Evolutionary conservation across 2,113 vertebrate species (phyloP), one percentile per base, ranked within the genome.

Genomic region (Thunnus thynnus): DNA sequence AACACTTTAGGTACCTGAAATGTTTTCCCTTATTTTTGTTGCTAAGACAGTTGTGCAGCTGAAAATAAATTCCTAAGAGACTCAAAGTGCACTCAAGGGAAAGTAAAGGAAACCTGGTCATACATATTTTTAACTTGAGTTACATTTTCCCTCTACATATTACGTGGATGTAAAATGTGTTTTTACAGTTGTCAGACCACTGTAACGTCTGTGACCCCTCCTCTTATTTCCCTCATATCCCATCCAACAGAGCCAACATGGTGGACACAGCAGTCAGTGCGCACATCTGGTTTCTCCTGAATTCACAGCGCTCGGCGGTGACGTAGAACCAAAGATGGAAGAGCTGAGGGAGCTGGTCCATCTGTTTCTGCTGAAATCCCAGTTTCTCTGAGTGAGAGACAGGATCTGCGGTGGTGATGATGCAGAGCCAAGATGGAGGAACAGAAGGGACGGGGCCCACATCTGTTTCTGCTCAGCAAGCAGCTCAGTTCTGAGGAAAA

Each of bases 381-480:
- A 67, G 82, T 86, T 88, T 88, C 82, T 88, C 48, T 3, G 27
- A 89, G 82, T 69, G 84, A 86, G 87, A 90, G 86, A 88, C 81
- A 68, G 88, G 85, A 84, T 88, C 83, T 89, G 90, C 44, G 82
- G 86, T 78, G 89, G 87, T 89, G 88, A 80, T 89, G 88, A 81
- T 82, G 91, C 82, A 78, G 86, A 91, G 87, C 87, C 91, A 93
- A 90, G 83, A 92, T 89, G 89, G 87, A 86, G 86, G 88, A 89
- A 61, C 69, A 64, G 80, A 82, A 76, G 79, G 85, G 89, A 88
- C 67, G 65, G 47, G 82, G 81, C 82, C 47, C 89, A 93, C 93
- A 93, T 94, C 86, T 93, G 93, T 83, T 93, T 91, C 88, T 93
- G 80, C 88, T 93, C 88, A 92, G 77, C 54, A 8, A 63, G 80